phyloP scores from a whole-genome alignment of 2,888 invertebrate genomes.

The Branchellion lobata region DNA sequence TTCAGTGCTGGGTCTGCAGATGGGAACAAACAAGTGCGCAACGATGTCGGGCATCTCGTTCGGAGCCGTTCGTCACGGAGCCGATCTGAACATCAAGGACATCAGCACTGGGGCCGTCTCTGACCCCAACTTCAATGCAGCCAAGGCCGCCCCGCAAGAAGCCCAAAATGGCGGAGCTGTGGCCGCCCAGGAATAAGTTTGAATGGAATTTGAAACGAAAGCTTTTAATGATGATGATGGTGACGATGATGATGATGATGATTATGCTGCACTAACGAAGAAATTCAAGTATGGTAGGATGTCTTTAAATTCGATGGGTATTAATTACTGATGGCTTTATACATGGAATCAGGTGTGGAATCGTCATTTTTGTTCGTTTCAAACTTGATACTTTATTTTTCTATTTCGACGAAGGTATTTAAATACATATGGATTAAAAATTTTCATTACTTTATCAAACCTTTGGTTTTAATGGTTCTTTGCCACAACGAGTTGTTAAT shows the following conservation, averaged over 20 bases:
- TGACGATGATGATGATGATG: neutral
- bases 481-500: neutral
- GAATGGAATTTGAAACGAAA: neutral
- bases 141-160: conserved; percentile 5
- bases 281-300: neutral
- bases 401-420: neutral
- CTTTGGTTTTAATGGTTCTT: neutral
- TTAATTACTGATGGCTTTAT: too few relatives aligned
- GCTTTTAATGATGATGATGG: neutral
- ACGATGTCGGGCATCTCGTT: conserved; percentile 58
- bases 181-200: neutral
- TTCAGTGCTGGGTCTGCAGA: conserved; percentile 58
- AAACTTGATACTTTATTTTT: conserved; percentile 18
- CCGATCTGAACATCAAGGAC: conserved; percentile 52
- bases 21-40: conserved; percentile 51
- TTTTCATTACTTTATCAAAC: neutral
- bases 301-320: neutral
- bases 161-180: neutral
- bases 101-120: conserved; percentile 2
- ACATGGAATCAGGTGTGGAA: neutral
- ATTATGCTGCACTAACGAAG: neutral
- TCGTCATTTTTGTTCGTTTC: conserved; percentile 3
- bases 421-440: neutral
- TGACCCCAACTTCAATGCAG: neutral
- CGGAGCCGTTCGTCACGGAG: conserved; percentile 56